Evolutionary conservation across 2,113 vertebrate species (phyloP), one percentile per base, ranked within the genome.

Genomic region (Eonycteris spelaea): DNA sequence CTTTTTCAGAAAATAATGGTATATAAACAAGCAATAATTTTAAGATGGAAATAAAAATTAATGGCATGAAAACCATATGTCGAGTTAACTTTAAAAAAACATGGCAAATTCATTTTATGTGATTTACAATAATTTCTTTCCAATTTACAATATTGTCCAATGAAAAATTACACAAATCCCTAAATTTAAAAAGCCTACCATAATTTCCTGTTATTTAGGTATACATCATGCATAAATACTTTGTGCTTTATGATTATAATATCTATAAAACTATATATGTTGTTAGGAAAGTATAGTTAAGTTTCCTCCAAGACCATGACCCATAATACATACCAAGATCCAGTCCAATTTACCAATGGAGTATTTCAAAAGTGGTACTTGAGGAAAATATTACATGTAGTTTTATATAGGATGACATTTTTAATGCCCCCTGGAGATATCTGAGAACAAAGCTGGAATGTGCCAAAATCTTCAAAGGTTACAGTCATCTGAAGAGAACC

Each of bases 361-460:
- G 55, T 57, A 94, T 94, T 97, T 96, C 75, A 89, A 73, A 86
- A 96, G 88, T 85, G 55, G 87, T 63, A 90, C 86, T 95, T 73
- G 59, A 95, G 97, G 86, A 93, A 96, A 96, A 90, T 89, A 93
- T 95, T 94, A 82, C 55, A 55, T 68, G 77, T 92, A 67, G 59
- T 90, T 95, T 96, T 86, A 96, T 82, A 48, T 21, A 88, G 89
- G 65, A 90, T 67, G 86, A 95, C 96, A 67, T 96, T 97, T 67
- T 91, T 77, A 95, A 79, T 94, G 88, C 84, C 53, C 96, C 93
- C 94, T 84, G 63, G 98, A 97, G 97, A 97, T 92, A 71, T n/a
- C 94, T 74, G 79, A 94, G 98, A 98, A 97, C 96, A 97, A 97
- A 98, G 90, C 85, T 86, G 95, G 97, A 97, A 97, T 93, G 97